Percentiles rank a stretch among this genome's conserved stretches.
Conservation (phyloP, 92 coral and sea anemone genomes). For the Parazoanthus swiftii region DNA sequence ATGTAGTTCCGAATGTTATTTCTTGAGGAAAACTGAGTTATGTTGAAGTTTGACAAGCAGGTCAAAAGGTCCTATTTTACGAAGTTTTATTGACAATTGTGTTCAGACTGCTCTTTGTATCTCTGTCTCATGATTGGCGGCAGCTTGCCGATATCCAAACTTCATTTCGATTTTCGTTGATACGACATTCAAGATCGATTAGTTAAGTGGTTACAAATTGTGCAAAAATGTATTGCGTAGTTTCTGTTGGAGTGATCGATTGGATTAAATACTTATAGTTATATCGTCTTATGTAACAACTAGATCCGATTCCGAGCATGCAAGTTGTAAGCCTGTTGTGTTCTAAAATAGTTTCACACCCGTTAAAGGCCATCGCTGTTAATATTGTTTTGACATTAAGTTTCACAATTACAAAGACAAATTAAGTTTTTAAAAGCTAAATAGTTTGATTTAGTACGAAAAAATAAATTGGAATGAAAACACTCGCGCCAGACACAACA, state of each 20-base stretch:
- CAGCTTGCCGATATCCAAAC: background rate
- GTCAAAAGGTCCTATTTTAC: conserved; percentile 30
- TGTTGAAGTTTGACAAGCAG: conserved; percentile 13
- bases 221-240: background rate
- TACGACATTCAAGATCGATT: background rate
- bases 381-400: no score
- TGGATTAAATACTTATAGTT: background rate
- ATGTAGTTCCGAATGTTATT: conserved; percentile 40
- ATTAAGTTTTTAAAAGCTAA: no score
- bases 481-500: background rate
- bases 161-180: background rate
- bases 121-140: background rate
- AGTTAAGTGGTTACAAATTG: conserved; percentile 6
- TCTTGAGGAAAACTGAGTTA: background rate
- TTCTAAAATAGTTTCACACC: background rate
- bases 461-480: no score
- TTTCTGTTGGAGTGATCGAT: background rate
- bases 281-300: background rate
- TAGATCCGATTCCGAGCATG: background rate
- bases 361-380: no score
- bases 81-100: background rate
- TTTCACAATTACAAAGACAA: no score
- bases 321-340: background rate
- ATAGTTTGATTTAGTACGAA: no score
- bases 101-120: background rate